phyloP scores from a whole-genome alignment of 2,888 invertebrate genomes.

The Arge pagana region DNA sequence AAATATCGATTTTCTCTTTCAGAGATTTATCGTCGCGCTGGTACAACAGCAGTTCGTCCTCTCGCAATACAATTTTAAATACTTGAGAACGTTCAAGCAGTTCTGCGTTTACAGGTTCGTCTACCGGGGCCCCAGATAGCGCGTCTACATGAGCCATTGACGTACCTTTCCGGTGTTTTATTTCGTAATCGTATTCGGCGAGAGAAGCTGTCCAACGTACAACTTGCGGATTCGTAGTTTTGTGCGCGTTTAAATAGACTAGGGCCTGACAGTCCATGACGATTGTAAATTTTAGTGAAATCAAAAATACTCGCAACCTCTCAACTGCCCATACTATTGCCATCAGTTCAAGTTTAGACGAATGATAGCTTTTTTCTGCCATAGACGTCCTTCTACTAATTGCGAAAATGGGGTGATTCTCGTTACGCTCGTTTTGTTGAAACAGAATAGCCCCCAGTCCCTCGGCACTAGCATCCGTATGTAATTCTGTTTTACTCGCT shows the following conservation, averaged over 20 bases:
- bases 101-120: conserved; percentile 21
- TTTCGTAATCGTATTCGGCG: conserved; percentile 35
- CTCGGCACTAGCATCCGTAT: background rate
- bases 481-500: conserved; percentile 11
- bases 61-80: background rate
- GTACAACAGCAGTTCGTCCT: background rate
- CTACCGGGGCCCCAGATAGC: conserved; percentile 33
- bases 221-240: conserved; percentile 27
- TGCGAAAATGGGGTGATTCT: conserved; percentile 32
- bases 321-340: conserved; percentile 32
- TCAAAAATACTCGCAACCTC: conserved; percentile 28
- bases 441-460: background rate
- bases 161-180: conserved; percentile 34
- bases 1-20: conserved; percentile 20
- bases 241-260: conserved; percentile 27
- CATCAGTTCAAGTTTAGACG: conserved; percentile 32
- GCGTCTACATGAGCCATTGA: conserved; percentile 36
- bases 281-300: conserved; percentile 30
- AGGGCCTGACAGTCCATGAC: conserved; percentile 31
- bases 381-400: conserved; percentile 33
- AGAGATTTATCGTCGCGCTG: conserved; percentile 14
- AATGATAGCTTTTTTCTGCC: conserved; percentile 31
- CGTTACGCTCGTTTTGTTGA: conserved; percentile 8
- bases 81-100: too few species aligned
- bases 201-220: conserved; percentile 33